Evolutionary conservation across 2,888 invertebrate species (phyloP).

Genomic region (Eubasilissa splendida): DNA sequence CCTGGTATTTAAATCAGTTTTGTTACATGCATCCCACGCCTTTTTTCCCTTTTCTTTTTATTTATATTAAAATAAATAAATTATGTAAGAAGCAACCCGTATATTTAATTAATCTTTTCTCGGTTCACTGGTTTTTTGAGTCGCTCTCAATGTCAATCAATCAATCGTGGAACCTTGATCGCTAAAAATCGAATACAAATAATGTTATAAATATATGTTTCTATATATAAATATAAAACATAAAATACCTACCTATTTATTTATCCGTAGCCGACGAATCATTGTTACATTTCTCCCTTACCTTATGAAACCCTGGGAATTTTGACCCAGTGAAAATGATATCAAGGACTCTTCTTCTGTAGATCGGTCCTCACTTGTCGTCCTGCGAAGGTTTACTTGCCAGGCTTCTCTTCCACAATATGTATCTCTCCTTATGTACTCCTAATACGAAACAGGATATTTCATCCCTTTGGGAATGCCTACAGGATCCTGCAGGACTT

Average conservation of each 20-base stretch:
- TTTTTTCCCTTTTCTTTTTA: constrained; percentile 25
- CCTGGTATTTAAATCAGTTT: constrained; percentile 64
- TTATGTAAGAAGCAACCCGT: too few relatives aligned
- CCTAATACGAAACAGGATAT: constrained; percentile 73
- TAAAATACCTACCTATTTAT: constrained; percentile 1
- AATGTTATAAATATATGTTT: neutral
- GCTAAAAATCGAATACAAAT: too few relatives aligned
- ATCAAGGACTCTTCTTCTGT: constrained; percentile 58
- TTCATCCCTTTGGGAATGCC: constrained; percentile 73
- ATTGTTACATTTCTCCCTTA: neutral
- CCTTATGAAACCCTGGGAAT: constrained; percentile 53
- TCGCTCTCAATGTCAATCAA: too few relatives aligned
- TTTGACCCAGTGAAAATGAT: constrained; percentile 59
- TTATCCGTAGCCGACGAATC: neutral
- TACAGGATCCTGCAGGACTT: constrained; percentile 49
- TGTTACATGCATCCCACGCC: constrained; percentile 52
- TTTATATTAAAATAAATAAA: too few relatives aligned
- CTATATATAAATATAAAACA: neutral
- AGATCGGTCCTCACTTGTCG: constrained; percentile 41
- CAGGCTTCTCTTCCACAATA: constrained; percentile 59
- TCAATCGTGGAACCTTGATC: too few relatives aligned
- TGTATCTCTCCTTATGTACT: constrained; percentile 65
- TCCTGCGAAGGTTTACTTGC: constrained; percentile 58
- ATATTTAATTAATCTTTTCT: too few relatives aligned
- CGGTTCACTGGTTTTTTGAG: too few relatives aligned